These are phyloP conservation scores for Microctenopoma steveboyesi DNA, from an alignment of 2,797 vertebrate species.

Conservation along the genomic window DNA sequence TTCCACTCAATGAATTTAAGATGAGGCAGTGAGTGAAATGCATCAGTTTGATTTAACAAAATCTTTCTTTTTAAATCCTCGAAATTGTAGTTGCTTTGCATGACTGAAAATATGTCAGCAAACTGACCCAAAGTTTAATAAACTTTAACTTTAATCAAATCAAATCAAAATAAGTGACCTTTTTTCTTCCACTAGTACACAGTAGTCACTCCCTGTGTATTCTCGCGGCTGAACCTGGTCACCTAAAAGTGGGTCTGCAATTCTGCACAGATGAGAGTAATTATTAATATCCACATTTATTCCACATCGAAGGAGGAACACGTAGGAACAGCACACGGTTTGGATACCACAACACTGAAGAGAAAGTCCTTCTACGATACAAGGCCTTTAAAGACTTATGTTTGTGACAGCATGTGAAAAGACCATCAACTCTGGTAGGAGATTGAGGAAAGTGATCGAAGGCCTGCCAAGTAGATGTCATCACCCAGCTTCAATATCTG, in stretches of 20 bases:
- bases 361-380: conserved; percentile 33
- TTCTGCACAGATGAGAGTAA: not conserved
- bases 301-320: not conserved
- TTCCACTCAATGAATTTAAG: conserved; percentile 58
- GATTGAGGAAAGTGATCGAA: conserved; percentile 54
- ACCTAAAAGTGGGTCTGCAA: not conserved
- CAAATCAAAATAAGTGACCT: not conserved
- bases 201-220: not conserved
- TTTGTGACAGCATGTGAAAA: conserved; percentile 57
- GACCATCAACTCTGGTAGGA: conserved; percentile 46
- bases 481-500: conserved; percentile 74
- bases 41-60: conserved; percentile 27
- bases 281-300: conserved; percentile 11
- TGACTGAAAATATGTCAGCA: not conserved
- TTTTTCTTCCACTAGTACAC: not conserved
- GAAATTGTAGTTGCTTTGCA: conserved; percentile 10
- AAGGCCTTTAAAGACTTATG: conserved; percentile 54
- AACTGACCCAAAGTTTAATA: not conserved
- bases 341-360: not conserved
- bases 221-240: not conserved
- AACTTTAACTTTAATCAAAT: not conserved
- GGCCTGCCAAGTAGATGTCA: conserved; percentile 80
- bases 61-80: not conserved
- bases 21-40: conserved; percentile 47
- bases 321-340: not conserved